These are phyloP conservation scores for Calyptommatus sinebrachiatus DNA, from an alignment of 2,113 vertebrate species.

Conservation along the genomic window DNA sequence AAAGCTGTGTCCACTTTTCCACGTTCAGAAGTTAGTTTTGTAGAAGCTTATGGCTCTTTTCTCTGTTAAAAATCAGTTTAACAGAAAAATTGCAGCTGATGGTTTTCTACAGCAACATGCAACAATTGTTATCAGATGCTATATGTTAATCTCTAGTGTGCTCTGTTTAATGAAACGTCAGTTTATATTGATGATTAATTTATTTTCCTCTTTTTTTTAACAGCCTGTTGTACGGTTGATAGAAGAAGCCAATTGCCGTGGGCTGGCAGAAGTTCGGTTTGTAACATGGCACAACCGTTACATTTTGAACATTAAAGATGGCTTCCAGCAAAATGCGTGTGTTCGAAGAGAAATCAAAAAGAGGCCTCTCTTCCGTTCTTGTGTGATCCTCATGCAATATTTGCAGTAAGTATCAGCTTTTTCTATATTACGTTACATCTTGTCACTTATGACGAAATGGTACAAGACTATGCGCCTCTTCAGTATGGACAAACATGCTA, in stretches of 20 bases:
- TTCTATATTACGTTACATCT: not conserved
- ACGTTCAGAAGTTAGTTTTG: too few relatives aligned
- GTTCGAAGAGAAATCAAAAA: constrained; percentile 93
- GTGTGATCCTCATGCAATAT: constrained; percentile 85
- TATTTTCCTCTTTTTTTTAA: not conserved
- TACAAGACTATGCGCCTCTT: too few relatives aligned
- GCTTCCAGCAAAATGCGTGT: constrained; percentile 92
- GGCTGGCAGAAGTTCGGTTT: constrained; percentile 94
- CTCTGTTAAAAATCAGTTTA: not conserved
- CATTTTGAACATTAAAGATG: constrained; percentile 90
- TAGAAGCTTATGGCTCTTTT: not conserved
- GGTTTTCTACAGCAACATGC: too few relatives aligned
- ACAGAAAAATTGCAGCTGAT: too few relatives aligned
- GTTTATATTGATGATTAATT: not conserved
- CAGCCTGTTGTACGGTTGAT: constrained; percentile 93
- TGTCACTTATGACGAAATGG: too few relatives aligned
- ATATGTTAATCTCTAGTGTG: too few relatives aligned
- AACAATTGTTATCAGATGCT: too few relatives aligned
- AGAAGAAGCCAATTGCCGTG: constrained; percentile 88
- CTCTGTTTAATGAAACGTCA: too few relatives aligned
- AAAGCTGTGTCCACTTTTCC: too few relatives aligned
- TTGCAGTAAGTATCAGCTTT: constrained; percentile 81
- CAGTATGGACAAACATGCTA: not conserved
- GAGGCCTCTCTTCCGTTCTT: constrained; percentile 89
- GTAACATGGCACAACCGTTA: constrained; percentile 97